phyloP scores from a whole-genome alignment of 2,113 vertebrate species.

The Coturnix japonica region DNA sequence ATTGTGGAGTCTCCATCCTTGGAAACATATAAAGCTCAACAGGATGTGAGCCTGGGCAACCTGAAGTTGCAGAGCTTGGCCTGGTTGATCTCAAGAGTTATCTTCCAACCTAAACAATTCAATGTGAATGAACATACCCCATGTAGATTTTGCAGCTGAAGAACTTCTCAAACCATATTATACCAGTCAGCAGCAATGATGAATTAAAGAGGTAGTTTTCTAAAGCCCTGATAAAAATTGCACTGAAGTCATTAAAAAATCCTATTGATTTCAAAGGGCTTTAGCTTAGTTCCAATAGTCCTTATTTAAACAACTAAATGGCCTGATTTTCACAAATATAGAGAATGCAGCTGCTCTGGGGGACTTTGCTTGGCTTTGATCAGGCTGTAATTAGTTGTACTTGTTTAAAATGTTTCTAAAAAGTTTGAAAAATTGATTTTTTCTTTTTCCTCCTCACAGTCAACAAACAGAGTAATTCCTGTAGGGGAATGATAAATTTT shows the following conservation, averaged over 20 bases:
- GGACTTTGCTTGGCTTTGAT: slow-evolving; percentile 57
- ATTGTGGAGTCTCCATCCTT: not conserved
- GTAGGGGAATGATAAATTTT: slow-evolving; percentile 9
- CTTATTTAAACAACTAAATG: slow-evolving; percentile 50
- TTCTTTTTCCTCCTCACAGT: not conserved
- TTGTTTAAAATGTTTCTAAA: slow-evolving; percentile 45
- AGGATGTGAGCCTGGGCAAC: rapidly evolving
- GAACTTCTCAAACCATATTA: not conserved
- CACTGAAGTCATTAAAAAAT: slow-evolving; percentile 52
- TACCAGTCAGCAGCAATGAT: not conserved
- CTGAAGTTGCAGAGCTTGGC: not conserved
- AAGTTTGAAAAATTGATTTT: not conserved
- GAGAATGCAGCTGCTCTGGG: slow-evolving; percentile 39
- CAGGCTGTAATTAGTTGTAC: slow-evolving; percentile 44
- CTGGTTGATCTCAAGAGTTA: not conserved
- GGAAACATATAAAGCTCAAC: not conserved
- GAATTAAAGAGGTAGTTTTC: slow-evolving; percentile 29
- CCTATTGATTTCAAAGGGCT: slow-evolving; percentile 37
- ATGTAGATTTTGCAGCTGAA: not conserved
- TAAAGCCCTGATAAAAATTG: not conserved
- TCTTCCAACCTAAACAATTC: not conserved
- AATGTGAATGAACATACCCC: not conserved
- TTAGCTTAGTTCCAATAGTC: slow-evolving; percentile 22
- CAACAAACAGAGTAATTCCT: slow-evolving; percentile 34
- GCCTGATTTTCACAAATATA: slow-evolving; percentile 44